Base-by-base conservation (phyloP, 2,888 invertebrate species). In the Trissolcus brochymenae region DNA sequence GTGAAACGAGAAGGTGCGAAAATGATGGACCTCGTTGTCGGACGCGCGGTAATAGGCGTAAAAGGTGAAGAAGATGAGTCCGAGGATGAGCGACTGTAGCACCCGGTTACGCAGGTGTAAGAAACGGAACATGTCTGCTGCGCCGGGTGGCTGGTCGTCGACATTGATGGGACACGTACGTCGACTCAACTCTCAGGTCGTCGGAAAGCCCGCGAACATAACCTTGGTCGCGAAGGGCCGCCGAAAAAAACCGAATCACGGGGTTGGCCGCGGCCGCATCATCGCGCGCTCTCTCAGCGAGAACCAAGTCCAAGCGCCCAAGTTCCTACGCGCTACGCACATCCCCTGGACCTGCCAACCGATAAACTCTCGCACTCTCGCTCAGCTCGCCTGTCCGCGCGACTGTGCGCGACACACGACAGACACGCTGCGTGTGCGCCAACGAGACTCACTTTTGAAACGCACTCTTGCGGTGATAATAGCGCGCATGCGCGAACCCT, bases 11-110 rank as follows among this genome's bases (percentile, higher is more conserved):
- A 70, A 65, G 2, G 60, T 25, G 46, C 51, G 70, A 51, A 62
- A 82, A 40, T 57, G 60, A 11, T 74, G 73, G 7, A 19, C 43
- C 40, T 74, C 61, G 60, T 85, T 83, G 71, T 82, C 76, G 6
- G 86, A 84, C 11, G 86, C 87, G 41, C 87, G 85, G 73, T 87
- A 88, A 72, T 87, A 88, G 2, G 87, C 85, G 65, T 87, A 88
- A 56, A 87, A 84, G 19, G 87, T 87, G 35, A 89, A 81, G 19
- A 83, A 81, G 41, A 88, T 77, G 49, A 88, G 82, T 76, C 84
- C 87, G 51, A 88, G 78, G 75, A 88, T 83, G 60, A 87, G 84
- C 64, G 80, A 84, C 79, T 86, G 86, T 53, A 86, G 80, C 74
- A 83, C 75, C 72, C 87, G 85, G 81, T 84, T 88, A 62, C 88